These are phyloP conservation scores for Zalophus californianus DNA, from an alignment of 2,797 vertebrate species.

Conservation along the genomic window DNA sequence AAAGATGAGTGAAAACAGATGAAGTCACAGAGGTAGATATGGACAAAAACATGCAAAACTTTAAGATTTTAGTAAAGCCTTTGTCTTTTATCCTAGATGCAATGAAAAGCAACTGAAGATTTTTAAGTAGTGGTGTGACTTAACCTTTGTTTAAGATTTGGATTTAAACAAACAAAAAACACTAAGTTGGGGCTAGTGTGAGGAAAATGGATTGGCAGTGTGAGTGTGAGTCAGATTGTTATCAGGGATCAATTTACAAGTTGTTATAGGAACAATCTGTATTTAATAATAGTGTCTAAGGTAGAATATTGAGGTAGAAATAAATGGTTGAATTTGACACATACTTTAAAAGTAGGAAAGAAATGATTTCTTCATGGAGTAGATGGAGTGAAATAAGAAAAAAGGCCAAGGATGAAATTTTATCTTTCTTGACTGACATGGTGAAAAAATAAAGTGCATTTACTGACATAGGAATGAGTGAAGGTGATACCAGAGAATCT, in stretches of 20 bases:
- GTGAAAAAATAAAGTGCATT: background rate
- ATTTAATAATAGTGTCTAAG: background rate
- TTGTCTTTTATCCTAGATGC: background rate
- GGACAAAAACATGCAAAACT: background rate
- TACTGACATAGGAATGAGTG: background rate
- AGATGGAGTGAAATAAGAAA: background rate
- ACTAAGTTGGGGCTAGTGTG: background rate
- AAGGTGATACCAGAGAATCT: background rate
- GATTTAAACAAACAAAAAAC: background rate
- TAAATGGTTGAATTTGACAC: background rate
- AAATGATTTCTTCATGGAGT: background rate
- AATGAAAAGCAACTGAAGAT: background rate
- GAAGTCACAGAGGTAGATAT: background rate
- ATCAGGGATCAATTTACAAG: background rate
- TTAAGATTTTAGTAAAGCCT: background rate
- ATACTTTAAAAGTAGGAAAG: background rate
- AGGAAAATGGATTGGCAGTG: background rate
- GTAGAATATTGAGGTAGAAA: background rate
- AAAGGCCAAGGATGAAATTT: background rate
- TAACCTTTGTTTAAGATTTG: background rate
- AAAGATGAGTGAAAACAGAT: background rate
- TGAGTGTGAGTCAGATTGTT: background rate
- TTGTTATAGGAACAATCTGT: background rate
- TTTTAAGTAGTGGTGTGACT: background rate
- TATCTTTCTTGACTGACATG: background rate